Percentiles rank a stretch among this genome's conserved stretches.
These are phyloP conservation scores for Tubulanus polymorphus DNA, from an alignment of 2,888 invertebrate species.

Conservation along the genomic window DNA sequence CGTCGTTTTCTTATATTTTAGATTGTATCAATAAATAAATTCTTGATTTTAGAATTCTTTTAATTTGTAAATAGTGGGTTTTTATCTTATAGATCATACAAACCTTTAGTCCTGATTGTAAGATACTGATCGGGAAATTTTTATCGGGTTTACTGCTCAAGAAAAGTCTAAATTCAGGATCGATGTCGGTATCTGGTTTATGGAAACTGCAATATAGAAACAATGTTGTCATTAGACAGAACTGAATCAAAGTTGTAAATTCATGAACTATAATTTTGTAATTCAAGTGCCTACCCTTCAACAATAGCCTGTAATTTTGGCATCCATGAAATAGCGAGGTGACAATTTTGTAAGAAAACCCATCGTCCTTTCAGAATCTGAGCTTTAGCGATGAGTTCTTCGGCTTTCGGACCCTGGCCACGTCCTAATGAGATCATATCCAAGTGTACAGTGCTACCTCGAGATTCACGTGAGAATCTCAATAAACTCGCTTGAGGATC, in stretches of 20 bases:
- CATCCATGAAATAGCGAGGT: constrained; percentile 53
- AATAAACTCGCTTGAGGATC: constrained; percentile 48
- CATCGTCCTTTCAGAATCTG: constrained; percentile 53
- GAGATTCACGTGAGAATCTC: constrained; percentile 48
- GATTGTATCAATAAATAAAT: too few relatives aligned
- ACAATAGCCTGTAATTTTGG: constrained; percentile 47
- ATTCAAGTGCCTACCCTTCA: constrained; percentile 33
- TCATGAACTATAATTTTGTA: neutral
- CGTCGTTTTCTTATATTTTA: too few relatives aligned
- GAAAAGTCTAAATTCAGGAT: constrained; percentile 52
- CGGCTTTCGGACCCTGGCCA: constrained; percentile 53
- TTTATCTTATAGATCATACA: too few relatives aligned
- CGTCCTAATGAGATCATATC: constrained; percentile 54
- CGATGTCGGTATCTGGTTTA: constrained; percentile 41
- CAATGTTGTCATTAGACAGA: neutral
- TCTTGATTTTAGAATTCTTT: too few relatives aligned
- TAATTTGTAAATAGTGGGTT: too few relatives aligned
- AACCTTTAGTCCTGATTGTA: constrained; percentile 52
- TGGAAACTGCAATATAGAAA: constrained; percentile 30
- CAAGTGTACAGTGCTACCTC: constrained; percentile 48
- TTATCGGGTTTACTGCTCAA: constrained; percentile 52
- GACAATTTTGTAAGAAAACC: constrained; percentile 54
- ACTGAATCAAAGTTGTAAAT: neutral
- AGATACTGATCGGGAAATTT: constrained; percentile 49
- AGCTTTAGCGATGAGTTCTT: constrained; percentile 52